A percentile compares a stretch with the other conserved stretches of the same genome.
phyloP scores from a whole-genome alignment of 2,797 vertebrate species.

The Helostoma temminkii region DNA sequence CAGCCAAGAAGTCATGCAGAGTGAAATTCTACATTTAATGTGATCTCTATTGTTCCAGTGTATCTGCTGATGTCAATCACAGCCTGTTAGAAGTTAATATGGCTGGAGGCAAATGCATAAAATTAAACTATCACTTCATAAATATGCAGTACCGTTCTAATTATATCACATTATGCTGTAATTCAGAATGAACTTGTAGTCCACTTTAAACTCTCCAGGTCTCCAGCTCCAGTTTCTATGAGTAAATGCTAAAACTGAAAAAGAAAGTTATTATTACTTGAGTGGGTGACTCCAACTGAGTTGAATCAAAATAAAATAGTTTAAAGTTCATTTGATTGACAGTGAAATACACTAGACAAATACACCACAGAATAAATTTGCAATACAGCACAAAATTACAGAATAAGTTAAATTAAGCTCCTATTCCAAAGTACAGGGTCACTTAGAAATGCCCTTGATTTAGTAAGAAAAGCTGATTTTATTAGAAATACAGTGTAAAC shows the following conservation, averaged over 20 bases:
- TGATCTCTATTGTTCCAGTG: constrained; percentile 48
- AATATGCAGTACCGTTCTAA: constrained; percentile 25
- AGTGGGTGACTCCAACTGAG: too few species aligned
- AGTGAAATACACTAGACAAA: too few species aligned
- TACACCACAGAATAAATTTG: too few species aligned
- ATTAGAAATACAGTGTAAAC: too few species aligned
- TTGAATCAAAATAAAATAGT: too few species aligned
- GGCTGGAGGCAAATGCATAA: constrained; percentile 22
- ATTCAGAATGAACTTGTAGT: constrained; percentile 4
- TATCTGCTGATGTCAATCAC: constrained; percentile 52
- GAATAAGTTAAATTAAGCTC: too few species aligned
- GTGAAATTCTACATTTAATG: constrained; percentile 43
- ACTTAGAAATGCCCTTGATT: too few species aligned
- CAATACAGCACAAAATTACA: too few species aligned
- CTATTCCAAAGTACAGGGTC: too few species aligned
- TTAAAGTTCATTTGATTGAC: too few species aligned
- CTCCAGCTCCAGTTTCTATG: not conserved
- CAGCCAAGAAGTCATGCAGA: constrained; percentile 31
- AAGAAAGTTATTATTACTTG: not conserved
- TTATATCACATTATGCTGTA: constrained; percentile 14
- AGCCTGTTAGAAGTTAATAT: constrained; percentile 29
- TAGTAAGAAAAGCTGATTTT: too few species aligned
- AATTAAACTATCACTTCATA: constrained; percentile 35
- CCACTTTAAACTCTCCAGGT: too few species aligned
- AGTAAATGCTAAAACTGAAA: constrained; percentile 1